Conservation (phyloP, 2,113 vertebrate genomes). For the Struthio camelus region DNA sequence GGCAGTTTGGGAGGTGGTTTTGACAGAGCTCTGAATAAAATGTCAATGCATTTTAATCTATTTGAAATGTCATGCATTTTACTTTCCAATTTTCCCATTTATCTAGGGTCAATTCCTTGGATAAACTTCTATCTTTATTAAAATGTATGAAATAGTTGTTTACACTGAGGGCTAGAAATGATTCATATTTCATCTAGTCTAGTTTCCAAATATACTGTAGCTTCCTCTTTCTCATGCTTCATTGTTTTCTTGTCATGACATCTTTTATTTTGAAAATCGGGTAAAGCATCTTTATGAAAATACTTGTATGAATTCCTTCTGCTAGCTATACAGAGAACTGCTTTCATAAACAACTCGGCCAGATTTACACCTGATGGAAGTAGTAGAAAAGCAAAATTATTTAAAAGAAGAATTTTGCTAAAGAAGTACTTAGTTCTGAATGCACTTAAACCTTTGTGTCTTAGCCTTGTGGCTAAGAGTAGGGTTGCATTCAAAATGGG, state of each 20-base stretch:
- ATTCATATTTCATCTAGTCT: background rate
- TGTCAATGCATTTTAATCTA: slow-evolving; percentile 23
- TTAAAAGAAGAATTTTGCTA: background rate
- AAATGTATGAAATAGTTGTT: slow-evolving; percentile 24
- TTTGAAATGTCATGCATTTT: slow-evolving; percentile 16
- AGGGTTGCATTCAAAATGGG: background rate
- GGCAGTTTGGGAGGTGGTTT: background rate
- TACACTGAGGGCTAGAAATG: background rate
- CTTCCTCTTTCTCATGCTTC: background rate
- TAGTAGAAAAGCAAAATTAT: background rate
- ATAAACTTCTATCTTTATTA: slow-evolving; percentile 17
- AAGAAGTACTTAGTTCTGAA: background rate
- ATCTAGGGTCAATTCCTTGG: slow-evolving; percentile 12
- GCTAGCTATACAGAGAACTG: background rate
- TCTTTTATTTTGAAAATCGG: background rate
- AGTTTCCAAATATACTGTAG: background rate
- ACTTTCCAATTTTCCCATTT: slow-evolving; percentile 7
- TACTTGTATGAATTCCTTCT: background rate
- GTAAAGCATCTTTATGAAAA: background rate
- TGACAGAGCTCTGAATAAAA: slow-evolving; percentile 4
- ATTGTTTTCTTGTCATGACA: background rate
- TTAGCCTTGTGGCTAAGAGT: background rate
- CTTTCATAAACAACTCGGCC: background rate
- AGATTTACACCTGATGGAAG: background rate
- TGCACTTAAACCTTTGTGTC: background rate